Percentiles rank a stretch among this genome's conserved stretches.
Conservation (phyloP, 2,113 vertebrate genomes). For the Aramus guarauna region DNA sequence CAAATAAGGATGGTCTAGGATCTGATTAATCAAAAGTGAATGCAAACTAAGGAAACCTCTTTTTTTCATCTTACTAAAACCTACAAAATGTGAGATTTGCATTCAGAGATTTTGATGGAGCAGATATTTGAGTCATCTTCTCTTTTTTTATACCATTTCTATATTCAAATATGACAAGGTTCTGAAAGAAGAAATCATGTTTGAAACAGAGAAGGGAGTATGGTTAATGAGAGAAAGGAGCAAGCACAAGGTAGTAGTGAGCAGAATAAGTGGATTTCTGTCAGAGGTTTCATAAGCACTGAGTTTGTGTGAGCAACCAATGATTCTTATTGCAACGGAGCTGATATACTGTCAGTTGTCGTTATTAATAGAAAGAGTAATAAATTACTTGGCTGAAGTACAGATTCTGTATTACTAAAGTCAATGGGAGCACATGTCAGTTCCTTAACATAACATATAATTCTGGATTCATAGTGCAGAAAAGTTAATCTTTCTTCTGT, state of each 20-base stretch:
- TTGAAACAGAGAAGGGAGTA: not conserved
- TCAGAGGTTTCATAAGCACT: not conserved
- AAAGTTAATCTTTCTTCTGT: not conserved
- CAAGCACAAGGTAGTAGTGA: not conserved
- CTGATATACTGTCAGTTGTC: conserved; percentile 12
- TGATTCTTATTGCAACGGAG: conserved; percentile 17
- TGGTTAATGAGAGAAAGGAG: not conserved
- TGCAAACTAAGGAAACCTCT: not conserved
- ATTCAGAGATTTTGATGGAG: not conserved
- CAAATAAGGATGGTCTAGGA: not conserved
- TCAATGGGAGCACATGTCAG: not conserved
- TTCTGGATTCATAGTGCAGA: not conserved
- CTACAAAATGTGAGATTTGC: not conserved
- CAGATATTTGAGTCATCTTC: not conserved
- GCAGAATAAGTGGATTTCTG: conserved; percentile 10
- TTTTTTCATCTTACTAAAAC: not conserved
- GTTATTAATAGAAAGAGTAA: conserved; percentile 7
- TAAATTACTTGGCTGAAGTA: conserved; percentile 10
- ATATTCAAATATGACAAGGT: not conserved
- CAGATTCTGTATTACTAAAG: not conserved
- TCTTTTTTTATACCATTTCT: not conserved
- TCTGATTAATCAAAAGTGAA: not conserved
- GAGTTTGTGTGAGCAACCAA: not conserved
- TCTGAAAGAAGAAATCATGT: not conserved
- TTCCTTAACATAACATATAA: not conserved